Base-by-base conservation (phyloP, 92 coral and sea anemone species). In the Zoanthus sociatus region DNA sequence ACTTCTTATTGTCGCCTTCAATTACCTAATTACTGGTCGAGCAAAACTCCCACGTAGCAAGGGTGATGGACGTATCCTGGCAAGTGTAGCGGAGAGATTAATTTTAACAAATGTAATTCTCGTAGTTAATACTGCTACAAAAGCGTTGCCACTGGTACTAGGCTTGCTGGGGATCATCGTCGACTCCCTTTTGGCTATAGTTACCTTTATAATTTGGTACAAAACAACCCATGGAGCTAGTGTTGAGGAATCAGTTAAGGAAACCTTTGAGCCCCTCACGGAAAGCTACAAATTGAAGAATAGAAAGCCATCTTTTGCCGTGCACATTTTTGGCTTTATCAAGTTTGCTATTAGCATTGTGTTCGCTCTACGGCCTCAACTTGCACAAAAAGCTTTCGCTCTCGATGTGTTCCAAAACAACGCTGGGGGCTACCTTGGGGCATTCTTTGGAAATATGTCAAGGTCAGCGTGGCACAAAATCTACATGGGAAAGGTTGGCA, bases 71-170 rank as follows among this genome's bases (percentile, higher is more conserved):
- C 66, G 66, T 68, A 87, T 87, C 50, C 50, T 87, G 56, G 90
- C 90, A 68, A 87, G 90, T 78, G 86, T 87, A 16, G 78, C 86
- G 6, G 86, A 31, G 77, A 73, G 90, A 14, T 16, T 87, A 53
- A 64, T 87, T 64, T 56, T 87, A 66, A 58, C 9, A 55, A 78
- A 87, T 66, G 31, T 78, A 11, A 18, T 87, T n/a, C 30, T 87
- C 48, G 48, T 87, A 53, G 79, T 67, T 10, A 86, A 78, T 17
- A 69, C 71, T 46, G 51, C 54, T 21, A 82, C 83, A 16, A 66
- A 51, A 51, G n/a, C 15, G 30, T 86, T 87, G 18, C 90, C 90
- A 45, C 31, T 87, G 46, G 71, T 78, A 5, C 72, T 87, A 18
- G 86, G 76, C 7, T 76, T 87, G 45, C 33, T 54, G 16, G 58